phyloP scores from a whole-genome alignment of 2,113 vertebrate species.

The Percina caprodes region DNA sequence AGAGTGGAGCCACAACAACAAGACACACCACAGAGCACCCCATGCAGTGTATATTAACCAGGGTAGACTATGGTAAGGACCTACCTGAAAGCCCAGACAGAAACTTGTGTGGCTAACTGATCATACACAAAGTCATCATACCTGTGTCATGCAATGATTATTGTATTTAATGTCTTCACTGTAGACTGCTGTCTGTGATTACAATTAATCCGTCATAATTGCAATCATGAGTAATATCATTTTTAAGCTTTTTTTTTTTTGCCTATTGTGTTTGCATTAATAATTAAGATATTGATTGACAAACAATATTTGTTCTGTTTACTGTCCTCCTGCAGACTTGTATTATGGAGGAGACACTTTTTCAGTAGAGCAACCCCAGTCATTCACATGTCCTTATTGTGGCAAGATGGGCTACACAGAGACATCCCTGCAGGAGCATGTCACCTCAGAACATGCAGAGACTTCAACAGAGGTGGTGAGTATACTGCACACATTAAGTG shows the following conservation, averaged over 20 bases:
- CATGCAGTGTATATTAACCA: constrained; percentile 99
- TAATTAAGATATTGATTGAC: neutral
- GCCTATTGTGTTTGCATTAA: neutral
- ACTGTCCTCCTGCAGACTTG: constrained; percentile 87
- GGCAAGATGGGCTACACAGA: constrained; percentile 99
- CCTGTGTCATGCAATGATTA: neutral
- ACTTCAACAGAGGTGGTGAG: constrained; percentile 99
- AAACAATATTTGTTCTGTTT: neutral
- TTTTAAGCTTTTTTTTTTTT: neutral
- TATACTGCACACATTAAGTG: constrained; percentile 20
- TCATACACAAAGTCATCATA: neutral
- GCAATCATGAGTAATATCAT: neutral
- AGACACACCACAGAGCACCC: constrained; percentile 99
- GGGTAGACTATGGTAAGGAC: constrained; percentile 98
- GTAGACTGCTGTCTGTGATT: neutral
- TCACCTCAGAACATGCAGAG: constrained; percentile 97
- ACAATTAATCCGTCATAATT: neutral
- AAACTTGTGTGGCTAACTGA: neutral
- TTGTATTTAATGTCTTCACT: neutral
- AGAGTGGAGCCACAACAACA: constrained; percentile 97
- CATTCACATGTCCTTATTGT: constrained; percentile 99
- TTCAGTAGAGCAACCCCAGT: constrained; percentile 98
- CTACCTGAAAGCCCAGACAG: neutral
- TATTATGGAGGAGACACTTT: constrained; percentile 99
- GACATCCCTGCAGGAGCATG: constrained; percentile 98